A percentile compares a stretch with the other conserved stretches of the same genome.
Conservation (phyloP, 2,113 vertebrate species). For the Pedionomus torquatus region DNA sequence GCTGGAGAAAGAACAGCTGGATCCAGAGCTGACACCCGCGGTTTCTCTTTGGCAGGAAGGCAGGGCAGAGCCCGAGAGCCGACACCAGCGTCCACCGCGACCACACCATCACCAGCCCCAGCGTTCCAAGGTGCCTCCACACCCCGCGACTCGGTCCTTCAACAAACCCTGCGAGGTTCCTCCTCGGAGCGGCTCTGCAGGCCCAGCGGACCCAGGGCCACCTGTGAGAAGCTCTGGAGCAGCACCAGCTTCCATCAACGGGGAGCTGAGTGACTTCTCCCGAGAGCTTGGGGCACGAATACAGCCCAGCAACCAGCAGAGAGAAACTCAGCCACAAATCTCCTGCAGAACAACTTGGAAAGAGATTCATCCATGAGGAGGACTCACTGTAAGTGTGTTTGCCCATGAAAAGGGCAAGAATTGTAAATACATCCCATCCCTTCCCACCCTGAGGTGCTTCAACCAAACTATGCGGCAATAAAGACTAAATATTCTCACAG, state of each 20-base stretch:
- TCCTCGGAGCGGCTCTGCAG: background rate
- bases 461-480: background rate
- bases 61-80: background rate
- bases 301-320: accelerated
- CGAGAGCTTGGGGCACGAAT: background rate
- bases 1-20: background rate
- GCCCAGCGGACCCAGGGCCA: background rate
- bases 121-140: background rate
- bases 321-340: background rate
- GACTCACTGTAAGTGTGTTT: background rate
- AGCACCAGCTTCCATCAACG: background rate
- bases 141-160: background rate
- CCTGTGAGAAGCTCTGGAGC: background rate
- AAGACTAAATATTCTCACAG: background rate
- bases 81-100: accelerated
- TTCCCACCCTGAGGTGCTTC: background rate
- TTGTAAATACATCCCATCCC: background rate
- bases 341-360: accelerated
- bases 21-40: accelerated
- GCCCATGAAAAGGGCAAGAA: background rate
- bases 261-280: background rate
- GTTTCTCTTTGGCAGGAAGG: accelerated
- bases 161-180: background rate
- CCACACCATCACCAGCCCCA: accelerated
- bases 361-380: background rate